phyloP scores from a whole-genome alignment of 2,113 vertebrate species.

The Paramisgurnus dabryanus region DNA sequence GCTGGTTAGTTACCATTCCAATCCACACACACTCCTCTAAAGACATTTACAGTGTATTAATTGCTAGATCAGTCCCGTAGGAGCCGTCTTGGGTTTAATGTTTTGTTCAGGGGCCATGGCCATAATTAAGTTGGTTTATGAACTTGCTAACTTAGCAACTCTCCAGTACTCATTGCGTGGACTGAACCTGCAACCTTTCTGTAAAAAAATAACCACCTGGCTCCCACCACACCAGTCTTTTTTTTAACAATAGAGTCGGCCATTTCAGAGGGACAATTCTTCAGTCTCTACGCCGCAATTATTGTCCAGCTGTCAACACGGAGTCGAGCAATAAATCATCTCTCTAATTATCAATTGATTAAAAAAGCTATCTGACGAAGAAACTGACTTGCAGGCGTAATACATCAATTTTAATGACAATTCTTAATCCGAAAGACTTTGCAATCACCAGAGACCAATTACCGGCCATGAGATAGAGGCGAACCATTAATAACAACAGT shows the following conservation, averaged over 20 bases:
- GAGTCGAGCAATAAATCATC: slow-evolving; percentile 67
- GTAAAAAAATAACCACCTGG: neutral
- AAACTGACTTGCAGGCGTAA: slow-evolving; percentile 69
- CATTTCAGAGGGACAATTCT: too few species aligned
- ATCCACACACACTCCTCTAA: neutral
- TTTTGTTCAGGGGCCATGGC: neutral
- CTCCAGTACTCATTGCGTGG: neutral
- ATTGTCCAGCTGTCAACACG: slow-evolving; percentile 65
- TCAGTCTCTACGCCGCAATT: slow-evolving; percentile 53
- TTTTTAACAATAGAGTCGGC: too few species aligned
- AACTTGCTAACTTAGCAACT: neutral
- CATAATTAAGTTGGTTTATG: slow-evolving; percentile 5
- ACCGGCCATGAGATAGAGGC: slow-evolving; percentile 68
- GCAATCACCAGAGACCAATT: slow-evolving; percentile 77
- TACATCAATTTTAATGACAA: slow-evolving; percentile 75
- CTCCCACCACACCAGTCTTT: neutral
- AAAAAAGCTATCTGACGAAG: slow-evolving; percentile 65
- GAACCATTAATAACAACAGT: slow-evolving; percentile 70
- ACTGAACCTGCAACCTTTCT: neutral
- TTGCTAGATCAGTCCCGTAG: slow-evolving; percentile 4
- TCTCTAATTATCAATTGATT: slow-evolving; percentile 73
- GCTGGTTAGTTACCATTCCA: slow-evolving; percentile 19
- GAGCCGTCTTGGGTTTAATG: slow-evolving; percentile 9
- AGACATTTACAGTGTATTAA: slow-evolving; percentile 33
- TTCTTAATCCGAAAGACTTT: slow-evolving; percentile 73